phyloP scores from a whole-genome alignment of 2,888 invertebrate genomes.

The Lycocerus yunnanus region DNA sequence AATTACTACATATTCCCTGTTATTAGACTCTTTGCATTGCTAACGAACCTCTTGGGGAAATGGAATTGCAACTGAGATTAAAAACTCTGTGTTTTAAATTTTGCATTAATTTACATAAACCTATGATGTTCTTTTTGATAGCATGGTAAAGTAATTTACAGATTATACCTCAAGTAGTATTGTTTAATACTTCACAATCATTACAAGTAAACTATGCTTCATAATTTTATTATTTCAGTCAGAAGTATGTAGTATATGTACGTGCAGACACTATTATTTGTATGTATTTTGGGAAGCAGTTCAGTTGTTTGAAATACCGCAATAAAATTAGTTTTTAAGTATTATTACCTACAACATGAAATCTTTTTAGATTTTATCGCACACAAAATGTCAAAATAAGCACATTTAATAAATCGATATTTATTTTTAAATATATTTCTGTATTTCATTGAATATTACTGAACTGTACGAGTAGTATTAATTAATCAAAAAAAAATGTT shows the following conservation, averaged over 20 bases:
- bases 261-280: not conserved
- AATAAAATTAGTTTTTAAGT: not conserved
- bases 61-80: slow-evolving; percentile 41
- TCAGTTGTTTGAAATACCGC: not conserved
- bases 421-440: not conserved
- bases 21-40: slow-evolving; percentile 45
- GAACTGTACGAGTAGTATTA: not conserved
- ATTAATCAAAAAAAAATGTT: not conserved
- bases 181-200: not conserved
- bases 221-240: not conserved
- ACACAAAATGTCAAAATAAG: not conserved
- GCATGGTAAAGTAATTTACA: not conserved
- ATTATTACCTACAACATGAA: not conserved
- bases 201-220: not conserved
- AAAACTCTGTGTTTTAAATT: slow-evolving; percentile 35
- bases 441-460: not conserved
- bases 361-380: not conserved
- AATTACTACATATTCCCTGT: slow-evolving; percentile 43
- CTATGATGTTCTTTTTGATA: slow-evolving; percentile 13
- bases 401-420: not conserved
- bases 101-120: slow-evolving; percentile 30
- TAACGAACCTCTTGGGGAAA: slow-evolving; percentile 40
- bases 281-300: not conserved
- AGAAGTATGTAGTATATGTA: no score
- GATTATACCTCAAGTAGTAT: not conserved